These are phyloP conservation scores for Epirrhoe tristata DNA, from an alignment of 2,888 invertebrate species.

Conservation along the genomic window DNA sequence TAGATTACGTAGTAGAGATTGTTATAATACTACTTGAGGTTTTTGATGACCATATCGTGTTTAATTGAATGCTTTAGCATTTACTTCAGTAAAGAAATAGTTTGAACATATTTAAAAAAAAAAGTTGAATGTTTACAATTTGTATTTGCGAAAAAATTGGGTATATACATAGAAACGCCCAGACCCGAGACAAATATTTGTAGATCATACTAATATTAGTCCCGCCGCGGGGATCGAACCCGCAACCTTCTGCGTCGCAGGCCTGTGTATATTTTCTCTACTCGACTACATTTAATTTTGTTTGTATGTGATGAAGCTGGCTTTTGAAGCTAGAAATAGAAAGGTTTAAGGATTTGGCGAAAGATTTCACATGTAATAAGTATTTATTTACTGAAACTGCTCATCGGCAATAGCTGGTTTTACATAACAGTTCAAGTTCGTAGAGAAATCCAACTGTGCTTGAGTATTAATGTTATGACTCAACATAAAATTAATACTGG, in stretches of 20 bases:
- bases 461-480: constrained; percentile 31
- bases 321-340: not conserved
- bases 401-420: constrained; percentile 19
- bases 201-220: too few species aligned
- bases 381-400: not conserved
- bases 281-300: too few species aligned
- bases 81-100: not conserved
- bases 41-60: not conserved
- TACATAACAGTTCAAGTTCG: constrained; percentile 40
- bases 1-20: constrained; percentile 4
- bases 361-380: not conserved
- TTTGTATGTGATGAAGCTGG: not conserved
- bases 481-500: constrained; percentile 16
- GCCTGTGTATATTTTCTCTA: too few species aligned
- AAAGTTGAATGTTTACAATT: too few species aligned
- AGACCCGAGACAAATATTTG: too few species aligned
- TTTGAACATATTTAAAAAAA: not conserved
- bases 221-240: too few species aligned
- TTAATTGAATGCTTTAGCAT: not conserved
- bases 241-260: too few species aligned
- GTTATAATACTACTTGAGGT: not conserved
- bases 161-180: too few species aligned
- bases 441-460: constrained; percentile 41
- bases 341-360: not conserved
- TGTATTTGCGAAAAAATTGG: too few species aligned